Conservation (phyloP, 1,140 invertebrate species). For the Glomeris maerens region DNA sequence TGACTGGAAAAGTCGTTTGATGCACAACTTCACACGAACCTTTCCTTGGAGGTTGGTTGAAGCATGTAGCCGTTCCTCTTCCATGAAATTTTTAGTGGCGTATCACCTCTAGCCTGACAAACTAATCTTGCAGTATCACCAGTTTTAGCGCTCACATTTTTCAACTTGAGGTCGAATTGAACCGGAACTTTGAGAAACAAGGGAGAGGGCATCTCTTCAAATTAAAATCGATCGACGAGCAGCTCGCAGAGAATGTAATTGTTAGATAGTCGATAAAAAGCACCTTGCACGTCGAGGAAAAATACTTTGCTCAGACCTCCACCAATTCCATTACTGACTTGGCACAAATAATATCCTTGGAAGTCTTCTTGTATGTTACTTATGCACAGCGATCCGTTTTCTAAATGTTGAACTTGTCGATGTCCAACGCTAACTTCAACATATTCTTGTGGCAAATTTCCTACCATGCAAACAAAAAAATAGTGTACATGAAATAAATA, state of each 20-base stretch:
- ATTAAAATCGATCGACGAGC: constrained; percentile 1
- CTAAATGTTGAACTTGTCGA: constrained; percentile 23
- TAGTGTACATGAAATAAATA: too few species aligned
- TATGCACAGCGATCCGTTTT: constrained; percentile 35
- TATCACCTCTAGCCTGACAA: constrained; percentile 32
- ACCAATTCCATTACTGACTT: constrained; percentile 34
- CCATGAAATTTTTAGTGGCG: constrained; percentile 30
- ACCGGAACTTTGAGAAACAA: constrained; percentile 7
- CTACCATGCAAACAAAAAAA: too few species aligned
- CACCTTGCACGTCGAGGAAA: constrained; percentile 31
- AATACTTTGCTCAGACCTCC: constrained; percentile 32
- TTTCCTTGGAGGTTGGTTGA: too few species aligned
- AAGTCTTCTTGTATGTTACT: constrained; percentile 27
- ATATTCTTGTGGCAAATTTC: too few species aligned
- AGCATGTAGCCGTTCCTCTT: too few species aligned
- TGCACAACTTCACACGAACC: too few species aligned
- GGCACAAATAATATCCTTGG: constrained; percentile 33
- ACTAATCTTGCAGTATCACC: constrained; percentile 27
- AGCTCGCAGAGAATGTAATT: neutral
- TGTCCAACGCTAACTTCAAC: constrained; percentile 17
- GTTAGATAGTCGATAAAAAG: constrained; percentile 20
- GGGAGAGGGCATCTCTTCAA: constrained; percentile 1
- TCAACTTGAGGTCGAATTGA: constrained; percentile 5
- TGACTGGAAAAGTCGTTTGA: too few species aligned
- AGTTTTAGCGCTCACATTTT: constrained; percentile 3